These are phyloP conservation scores for Phacellophora camtschatica DNA, from an alignment of 30 jellyfish, hydroid and myxozoan species.

Conservation along the genomic window DNA sequence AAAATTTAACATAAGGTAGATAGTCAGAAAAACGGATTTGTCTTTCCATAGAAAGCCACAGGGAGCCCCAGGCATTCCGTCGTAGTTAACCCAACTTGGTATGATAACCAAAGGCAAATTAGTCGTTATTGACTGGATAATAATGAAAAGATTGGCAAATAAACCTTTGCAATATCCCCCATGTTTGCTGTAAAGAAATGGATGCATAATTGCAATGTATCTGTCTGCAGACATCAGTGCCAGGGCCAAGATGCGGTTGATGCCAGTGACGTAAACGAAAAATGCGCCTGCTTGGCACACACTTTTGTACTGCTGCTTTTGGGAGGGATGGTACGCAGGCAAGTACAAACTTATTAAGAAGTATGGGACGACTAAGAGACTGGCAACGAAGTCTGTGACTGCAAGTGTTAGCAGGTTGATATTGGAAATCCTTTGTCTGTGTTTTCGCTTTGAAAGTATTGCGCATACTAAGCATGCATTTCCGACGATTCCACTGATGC, in stretches of 20 bases:
- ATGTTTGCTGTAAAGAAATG: not conserved
- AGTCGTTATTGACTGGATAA: conserved; percentile 17
- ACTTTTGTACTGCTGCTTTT: not conserved
- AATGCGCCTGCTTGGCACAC: conserved; percentile 31
- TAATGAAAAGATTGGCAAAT: not conserved
- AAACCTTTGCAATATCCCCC: not conserved
- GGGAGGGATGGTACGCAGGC: conserved; percentile 31
- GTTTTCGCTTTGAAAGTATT: not conserved
- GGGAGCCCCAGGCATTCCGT: conserved; percentile 59
- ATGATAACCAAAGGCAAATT: conserved; percentile 30
- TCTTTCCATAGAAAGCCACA: conserved; percentile 61
- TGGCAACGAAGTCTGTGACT: conserved; percentile 16
- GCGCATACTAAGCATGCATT: conserved; percentile 15
- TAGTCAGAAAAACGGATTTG: conserved; percentile 5
- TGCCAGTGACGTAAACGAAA: conserved; percentile 22
- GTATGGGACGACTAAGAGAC: conserved; percentile 25
- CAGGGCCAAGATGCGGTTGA: conserved; percentile 30
- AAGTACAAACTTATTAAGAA: conserved; percentile 26
- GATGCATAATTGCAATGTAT: conserved; percentile 52
- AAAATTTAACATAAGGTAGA: conserved; percentile 6
- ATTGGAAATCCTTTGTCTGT: not conserved
- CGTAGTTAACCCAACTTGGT: conserved; percentile 58
- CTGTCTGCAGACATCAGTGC: conserved; percentile 48
- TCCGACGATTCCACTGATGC: conserved; percentile 14
- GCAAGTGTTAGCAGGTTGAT: conserved; percentile 25